Evolutionary conservation across 1,140 invertebrate genomes (phyloP), one percentile per base, ranked within the genome.

Genomic region (Pseudachorutes palmiensis): DNA sequence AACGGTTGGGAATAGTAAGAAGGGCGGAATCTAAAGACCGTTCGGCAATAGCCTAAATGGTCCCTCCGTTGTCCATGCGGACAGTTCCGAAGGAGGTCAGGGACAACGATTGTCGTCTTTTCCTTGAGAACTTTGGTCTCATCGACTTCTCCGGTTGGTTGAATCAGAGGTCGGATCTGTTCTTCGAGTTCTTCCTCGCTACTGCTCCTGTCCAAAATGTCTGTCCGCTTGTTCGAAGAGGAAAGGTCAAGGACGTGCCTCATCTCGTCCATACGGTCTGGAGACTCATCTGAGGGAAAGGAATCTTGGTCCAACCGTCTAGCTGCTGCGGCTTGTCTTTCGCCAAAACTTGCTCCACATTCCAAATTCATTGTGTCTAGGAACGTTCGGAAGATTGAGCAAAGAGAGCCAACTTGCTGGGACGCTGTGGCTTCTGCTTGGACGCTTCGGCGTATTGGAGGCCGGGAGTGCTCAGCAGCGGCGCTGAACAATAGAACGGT

Each of bases 61-160:
- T 73, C 72, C 29, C 69, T 2, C 1, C 72, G 28, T 41, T 73
- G 64, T 0, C 67, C 67, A 22, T 30, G 57, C 19, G 66, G 66
- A 26, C 72, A 73, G 1, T 58, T 36, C 58, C 67, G 3, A n/a
- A n/a, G n/a, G n/a, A n/a, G n/a, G 2, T 73, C 72, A 1, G 72
- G 72, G 19, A 73, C 69, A 1, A 73, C 51, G 61, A 73, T 73
- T 51, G 67, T 71, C 12, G 72, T 67, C 29, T 67, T 41, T 36
- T 66, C 55, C 29, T 45, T 51, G 14, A 68, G 63, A 41, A 69
- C 65, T 62, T 69, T 70, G 1, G 72, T 67, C 30, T 71, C 72
- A 45, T 73, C 67, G 48, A 2, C 45, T 31, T 29, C 30, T 30
- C 51, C 45, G 9, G 28, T 19, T 1, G 36, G 30, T 62, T 32